phyloP scores from a whole-genome alignment of 2,888 invertebrate genomes.

The Eurytoma adleriae region DNA sequence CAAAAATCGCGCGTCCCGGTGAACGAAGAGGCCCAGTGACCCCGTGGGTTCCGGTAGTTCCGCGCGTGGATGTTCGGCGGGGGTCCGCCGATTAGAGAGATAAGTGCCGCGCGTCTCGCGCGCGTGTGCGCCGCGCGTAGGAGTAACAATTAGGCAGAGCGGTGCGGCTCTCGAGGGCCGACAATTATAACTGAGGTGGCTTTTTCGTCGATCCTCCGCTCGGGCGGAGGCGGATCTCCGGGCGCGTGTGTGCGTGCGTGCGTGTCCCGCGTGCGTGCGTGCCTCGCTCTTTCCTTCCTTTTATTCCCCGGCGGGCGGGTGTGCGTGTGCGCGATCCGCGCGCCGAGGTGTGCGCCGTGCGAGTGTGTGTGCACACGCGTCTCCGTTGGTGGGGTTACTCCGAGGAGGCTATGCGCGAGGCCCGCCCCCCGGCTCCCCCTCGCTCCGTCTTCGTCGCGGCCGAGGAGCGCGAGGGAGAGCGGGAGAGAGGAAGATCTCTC shows the following conservation, averaged over 20 bases:
- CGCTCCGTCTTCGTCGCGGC: constrained; percentile 53
- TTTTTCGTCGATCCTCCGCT: constrained; percentile 70
- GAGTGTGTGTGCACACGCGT: constrained; percentile 33
- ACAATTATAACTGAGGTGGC: constrained; percentile 76
- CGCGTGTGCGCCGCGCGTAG: constrained; percentile 12
- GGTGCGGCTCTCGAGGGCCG: constrained; percentile 69
- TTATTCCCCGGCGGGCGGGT: not conserved
- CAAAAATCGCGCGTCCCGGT: not conserved
- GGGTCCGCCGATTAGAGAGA: not conserved
- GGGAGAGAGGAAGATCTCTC: constrained; percentile 31
- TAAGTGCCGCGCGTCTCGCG: constrained; percentile 7
- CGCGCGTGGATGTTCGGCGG: not conserved
- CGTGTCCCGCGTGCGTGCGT: constrained; percentile 44
- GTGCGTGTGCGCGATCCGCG: constrained; percentile 24
- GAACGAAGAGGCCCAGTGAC: not conserved
- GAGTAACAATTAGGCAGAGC: constrained; percentile 55
- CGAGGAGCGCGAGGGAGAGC: constrained; percentile 25
- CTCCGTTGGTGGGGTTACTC: constrained; percentile 48
- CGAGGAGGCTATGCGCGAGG: constrained; percentile 31
- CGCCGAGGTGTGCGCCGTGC: constrained; percentile 36
- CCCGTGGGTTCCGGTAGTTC: not conserved
- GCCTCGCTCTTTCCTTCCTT: constrained; percentile 55
- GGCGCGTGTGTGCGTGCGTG: constrained; percentile 30
- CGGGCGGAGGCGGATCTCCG: constrained; percentile 72
- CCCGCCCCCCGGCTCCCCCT: constrained; percentile 55